phyloP scores from a whole-genome alignment of 30 jellyfish, hydroid and myxozoan genomes.

The Mastigias papua region DNA sequence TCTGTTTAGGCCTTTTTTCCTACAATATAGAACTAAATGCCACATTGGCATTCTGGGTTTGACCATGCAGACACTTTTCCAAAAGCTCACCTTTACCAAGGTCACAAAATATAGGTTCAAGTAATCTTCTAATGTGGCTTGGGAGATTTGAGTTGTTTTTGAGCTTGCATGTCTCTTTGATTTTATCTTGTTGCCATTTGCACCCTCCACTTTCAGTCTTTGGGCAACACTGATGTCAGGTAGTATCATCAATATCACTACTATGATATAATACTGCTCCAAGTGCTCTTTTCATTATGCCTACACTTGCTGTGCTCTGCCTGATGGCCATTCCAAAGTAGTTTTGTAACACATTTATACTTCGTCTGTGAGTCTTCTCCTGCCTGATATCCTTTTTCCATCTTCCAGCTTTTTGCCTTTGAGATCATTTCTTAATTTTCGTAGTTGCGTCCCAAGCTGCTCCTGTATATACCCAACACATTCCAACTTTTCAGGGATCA shows the following conservation, averaged over 20 bases:
- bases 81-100: constrained; percentile 22
- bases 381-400: constrained; percentile 32
- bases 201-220: background rate
- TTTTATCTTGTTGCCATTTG: constrained; percentile 11
- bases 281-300: constrained; percentile 5
- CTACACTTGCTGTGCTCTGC: constrained; percentile 15
- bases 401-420: constrained; percentile 28
- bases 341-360: constrained; percentile 22
- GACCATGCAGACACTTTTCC: constrained; percentile 51
- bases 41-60: constrained; percentile 69
- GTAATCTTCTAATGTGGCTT: background rate
- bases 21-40: constrained; percentile 21
- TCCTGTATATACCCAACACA: constrained; percentile 30
- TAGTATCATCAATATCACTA: constrained; percentile 19
- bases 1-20: constrained; percentile 48
- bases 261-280: constrained; percentile 43
- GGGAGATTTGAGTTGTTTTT: constrained; percentile 1
- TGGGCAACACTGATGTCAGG: constrained; percentile 37
- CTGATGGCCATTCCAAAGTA: constrained; percentile 64
- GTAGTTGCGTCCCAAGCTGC: constrained; percentile 52
- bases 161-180: background rate
- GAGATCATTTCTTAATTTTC: constrained; percentile 16
- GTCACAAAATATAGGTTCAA: constrained; percentile 17
- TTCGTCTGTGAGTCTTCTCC: constrained; percentile 41
- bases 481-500: constrained; percentile 47